A percentile compares a stretch with the other conserved stretches of the same genome.
Conservation (phyloP, 2,888 invertebrate genomes). For the Cerastis leucographa region DNA sequence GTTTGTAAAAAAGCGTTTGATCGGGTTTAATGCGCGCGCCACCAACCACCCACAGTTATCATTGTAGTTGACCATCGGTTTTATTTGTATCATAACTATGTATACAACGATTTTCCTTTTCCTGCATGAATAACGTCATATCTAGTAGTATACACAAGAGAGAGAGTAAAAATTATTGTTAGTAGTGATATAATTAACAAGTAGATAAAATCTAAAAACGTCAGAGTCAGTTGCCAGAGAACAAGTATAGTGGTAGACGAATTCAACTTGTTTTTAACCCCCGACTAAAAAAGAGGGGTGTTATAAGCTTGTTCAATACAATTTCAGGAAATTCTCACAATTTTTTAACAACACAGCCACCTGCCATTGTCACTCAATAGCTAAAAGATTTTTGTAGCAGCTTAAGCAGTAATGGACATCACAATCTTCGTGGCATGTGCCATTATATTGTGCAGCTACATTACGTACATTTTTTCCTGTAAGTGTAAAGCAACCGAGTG, state of each 20-base stretch:
- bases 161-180: neutral
- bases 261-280: neutral
- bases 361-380: neutral
- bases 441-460: constrained; percentile 2
- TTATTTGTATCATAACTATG: neutral
- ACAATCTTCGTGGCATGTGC: neutral
- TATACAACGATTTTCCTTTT: neutral
- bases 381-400: neutral
- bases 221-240: neutral
- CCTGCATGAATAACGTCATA: neutral
- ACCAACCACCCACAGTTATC: neutral
- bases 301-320: neutral
- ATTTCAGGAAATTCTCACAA: neutral
- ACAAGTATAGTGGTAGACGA: too few relatives aligned
- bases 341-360: neutral
- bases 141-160: neutral
- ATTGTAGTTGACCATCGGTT: constrained; percentile 17
- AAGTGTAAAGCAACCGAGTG: constrained; percentile 24
- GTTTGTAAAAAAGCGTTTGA: constrained; percentile 1
- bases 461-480: constrained; percentile 24
- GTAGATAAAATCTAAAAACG: neutral
- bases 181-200: neutral
- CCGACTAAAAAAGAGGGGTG: too few relatives aligned
- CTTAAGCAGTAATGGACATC: neutral
- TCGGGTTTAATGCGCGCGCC: neutral